phyloP scores from a whole-genome alignment of 2,113 vertebrate species.

The Eudyptes chrysolophus region DNA sequence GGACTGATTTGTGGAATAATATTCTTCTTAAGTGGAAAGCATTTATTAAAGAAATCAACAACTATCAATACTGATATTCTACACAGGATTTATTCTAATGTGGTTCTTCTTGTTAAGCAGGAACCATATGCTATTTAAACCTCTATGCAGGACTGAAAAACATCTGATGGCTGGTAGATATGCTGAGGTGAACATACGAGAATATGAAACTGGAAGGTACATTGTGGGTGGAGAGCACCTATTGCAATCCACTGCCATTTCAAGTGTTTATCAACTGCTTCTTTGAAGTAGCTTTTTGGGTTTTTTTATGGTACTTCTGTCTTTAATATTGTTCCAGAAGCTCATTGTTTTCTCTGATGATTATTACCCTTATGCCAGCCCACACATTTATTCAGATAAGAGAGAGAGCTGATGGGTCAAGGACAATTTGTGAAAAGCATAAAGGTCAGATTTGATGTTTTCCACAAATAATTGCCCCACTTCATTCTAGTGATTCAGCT shows the following conservation, averaged over 20 bases:
- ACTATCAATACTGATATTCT: background rate
- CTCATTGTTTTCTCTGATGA: background rate
- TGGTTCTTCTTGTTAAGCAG: background rate
- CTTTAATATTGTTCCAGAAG: background rate
- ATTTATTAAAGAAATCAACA: background rate
- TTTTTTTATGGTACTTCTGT: background rate
- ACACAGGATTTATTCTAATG: background rate
- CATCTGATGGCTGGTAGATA: background rate
- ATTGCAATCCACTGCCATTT: background rate
- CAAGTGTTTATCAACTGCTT: background rate
- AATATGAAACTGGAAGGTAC: background rate
- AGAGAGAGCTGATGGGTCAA: background rate
- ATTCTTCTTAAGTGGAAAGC: background rate
- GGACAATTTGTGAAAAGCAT: background rate
- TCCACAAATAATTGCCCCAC: background rate
- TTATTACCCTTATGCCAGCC: background rate
- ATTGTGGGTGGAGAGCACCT: background rate
- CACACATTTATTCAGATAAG: background rate
- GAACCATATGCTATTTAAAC: background rate
- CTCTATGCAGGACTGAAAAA: background rate
- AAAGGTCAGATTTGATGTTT: background rate
- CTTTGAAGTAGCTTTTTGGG: background rate
- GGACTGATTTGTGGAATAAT: background rate
- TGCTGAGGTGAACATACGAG: background rate
- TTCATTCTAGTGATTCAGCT: background rate